These are phyloP conservation scores for Helobdella robusta DNA, from an alignment of 2,888 invertebrate genomes.

Conservation along the genomic window DNA sequence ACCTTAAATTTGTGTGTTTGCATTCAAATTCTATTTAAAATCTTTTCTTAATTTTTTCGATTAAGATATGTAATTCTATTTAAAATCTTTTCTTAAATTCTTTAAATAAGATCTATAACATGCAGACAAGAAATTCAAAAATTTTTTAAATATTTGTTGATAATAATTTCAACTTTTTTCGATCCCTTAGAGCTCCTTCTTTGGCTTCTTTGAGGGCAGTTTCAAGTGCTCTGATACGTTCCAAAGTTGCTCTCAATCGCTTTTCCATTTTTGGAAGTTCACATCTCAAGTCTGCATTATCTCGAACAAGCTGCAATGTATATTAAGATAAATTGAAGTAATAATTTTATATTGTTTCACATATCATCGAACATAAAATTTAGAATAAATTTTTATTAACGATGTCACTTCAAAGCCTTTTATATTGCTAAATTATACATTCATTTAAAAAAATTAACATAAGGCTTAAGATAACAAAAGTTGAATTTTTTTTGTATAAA, in stretches of 20 bases:
- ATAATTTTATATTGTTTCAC: not conserved
- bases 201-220: slow-evolving; percentile 95
- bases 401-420: not conserved
- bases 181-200: slow-evolving; percentile 96
- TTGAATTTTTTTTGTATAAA: not conserved
- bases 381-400: not conserved
- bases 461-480: not conserved
- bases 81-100: no score
- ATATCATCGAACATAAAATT: not conserved
- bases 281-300: slow-evolving; percentile 96
- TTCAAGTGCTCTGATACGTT: slow-evolving; percentile 92
- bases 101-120: no score
- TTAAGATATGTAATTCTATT: no score
- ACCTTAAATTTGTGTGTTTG: no score
- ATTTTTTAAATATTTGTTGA: no score
- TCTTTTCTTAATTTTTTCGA: no score
- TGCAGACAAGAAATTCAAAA: no score
- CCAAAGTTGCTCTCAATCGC: slow-evolving; percentile 91
- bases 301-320: slow-evolving; percentile 83
- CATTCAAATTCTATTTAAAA: no score
- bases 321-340: not conserved
- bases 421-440: not conserved
- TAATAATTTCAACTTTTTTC: slow-evolving; percentile 70
- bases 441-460: slow-evolving; percentile 1
- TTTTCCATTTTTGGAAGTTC: slow-evolving; percentile 98